Base-by-base conservation (phyloP, 2,888 invertebrate genomes). In the Leistus spinibarbis region DNA sequence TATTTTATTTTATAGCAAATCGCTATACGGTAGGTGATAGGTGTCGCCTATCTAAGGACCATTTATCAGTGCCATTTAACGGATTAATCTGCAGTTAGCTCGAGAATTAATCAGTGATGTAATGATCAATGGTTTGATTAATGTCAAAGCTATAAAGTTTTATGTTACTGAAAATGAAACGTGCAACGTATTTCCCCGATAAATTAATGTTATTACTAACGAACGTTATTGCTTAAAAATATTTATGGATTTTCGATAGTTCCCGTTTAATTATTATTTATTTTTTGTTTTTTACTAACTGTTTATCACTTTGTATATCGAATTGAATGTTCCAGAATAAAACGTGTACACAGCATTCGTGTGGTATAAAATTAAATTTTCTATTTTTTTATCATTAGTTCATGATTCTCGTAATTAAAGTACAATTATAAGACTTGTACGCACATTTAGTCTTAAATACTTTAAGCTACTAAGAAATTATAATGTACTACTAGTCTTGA, bases 31-130 rank as follows among this genome's bases (percentile, higher is more conserved):
- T 60, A 60, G 19, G 22, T 60, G 60, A 60, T 17, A 60, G 19
- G 60, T 60, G 16, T 60, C 60, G n/a, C 2, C 57, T 19, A 57
- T 57, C 16, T 57, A 4, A n/a, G 17, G 60, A 60, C 20, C 69
- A 60, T 69, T 69, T 62, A 69, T 69, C 69, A 69, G 57, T 40
- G 20, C 69, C 27, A 69, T 69, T 69, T 69, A 60, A 69, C 69
- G 69, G 69, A 69, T 69, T 69, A 69, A 16, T 27, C 17, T 27
- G 62, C 20, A 69, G 17, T 69, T 69, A 62, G 62, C 60, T 54
- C 20, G 13, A 16, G 20, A 54, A 62, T 60, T 69, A 69, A 60
- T 69, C 53, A 62, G 56, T 54, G 40, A 62, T 69, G 62, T 69
- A 60, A 60, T 62, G 62, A 60, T 69, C 60, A 27, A 69, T 60